Evolutionary conservation across 2,113 vertebrate species (phyloP).

Genomic region (Dasypus novemcinctus): DNA sequence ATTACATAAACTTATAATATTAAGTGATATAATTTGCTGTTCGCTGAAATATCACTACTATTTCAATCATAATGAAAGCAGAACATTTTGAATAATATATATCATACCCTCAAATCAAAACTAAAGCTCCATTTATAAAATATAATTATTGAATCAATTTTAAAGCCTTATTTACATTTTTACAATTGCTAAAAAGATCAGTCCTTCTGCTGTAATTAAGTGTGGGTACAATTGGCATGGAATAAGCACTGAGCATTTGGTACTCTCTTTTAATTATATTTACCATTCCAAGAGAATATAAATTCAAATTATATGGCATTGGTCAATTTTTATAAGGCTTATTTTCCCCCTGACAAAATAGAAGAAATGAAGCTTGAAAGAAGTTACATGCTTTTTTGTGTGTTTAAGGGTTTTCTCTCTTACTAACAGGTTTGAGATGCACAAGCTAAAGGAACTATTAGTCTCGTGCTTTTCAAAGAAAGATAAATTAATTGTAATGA

Average conservation of each 20-base stretch:
- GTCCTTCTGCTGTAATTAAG: constrained; percentile 18
- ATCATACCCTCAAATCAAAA: constrained; percentile 46
- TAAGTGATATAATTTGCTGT: neutral
- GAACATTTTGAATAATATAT: constrained; percentile 45
- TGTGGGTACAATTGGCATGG: neutral
- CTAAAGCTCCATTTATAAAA: constrained; percentile 62
- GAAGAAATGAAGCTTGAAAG: constrained; percentile 60
- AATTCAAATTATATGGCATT: constrained; percentile 32
- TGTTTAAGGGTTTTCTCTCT: constrained; percentile 28
- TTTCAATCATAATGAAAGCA: neutral
- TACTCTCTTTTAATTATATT: constrained; percentile 38
- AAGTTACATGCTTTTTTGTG: neutral
- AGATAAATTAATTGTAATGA: constrained; percentile 52
- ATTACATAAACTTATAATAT: neutral
- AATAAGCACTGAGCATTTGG: constrained; percentile 46
- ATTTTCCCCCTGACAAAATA: neutral
- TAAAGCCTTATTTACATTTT: constrained; percentile 66
- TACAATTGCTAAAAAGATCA: constrained; percentile 35
- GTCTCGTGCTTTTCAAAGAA: constrained; percentile 45
- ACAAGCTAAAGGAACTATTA: constrained; percentile 23
- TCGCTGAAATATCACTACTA: constrained; percentile 16
- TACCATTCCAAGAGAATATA: constrained; percentile 39
- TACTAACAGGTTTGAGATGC: constrained; percentile 23
- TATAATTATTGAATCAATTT: constrained; percentile 47
- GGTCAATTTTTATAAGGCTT: constrained; percentile 43